Conservation (phyloP, 2,113 vertebrate genomes). For the Scartelaos histophorus region DNA sequence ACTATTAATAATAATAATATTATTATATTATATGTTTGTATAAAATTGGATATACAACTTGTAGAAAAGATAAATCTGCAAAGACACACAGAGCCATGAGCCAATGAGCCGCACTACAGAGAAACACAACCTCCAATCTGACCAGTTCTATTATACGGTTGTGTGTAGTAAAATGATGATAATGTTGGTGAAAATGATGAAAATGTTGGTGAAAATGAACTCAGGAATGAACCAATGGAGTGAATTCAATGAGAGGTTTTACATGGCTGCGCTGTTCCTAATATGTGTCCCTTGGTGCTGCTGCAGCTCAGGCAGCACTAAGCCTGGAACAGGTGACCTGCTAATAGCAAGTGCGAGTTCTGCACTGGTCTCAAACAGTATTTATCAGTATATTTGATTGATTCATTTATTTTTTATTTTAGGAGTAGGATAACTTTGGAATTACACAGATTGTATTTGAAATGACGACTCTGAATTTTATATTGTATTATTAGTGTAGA, state of each 20-base stretch:
- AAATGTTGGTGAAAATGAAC: constrained; percentile 22
- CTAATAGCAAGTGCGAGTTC: neutral
- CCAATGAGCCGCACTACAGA: too few species aligned
- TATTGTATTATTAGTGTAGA: neutral
- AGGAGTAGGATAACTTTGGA: neutral
- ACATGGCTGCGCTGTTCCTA: constrained; percentile 8
- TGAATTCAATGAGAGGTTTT: constrained; percentile 28
- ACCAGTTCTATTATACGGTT: neutral
- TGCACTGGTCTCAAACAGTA: neutral
- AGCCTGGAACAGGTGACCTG: neutral
- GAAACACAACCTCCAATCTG: neutral
- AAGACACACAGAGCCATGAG: too few species aligned
- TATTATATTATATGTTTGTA: too few species aligned
- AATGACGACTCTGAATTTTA: neutral
- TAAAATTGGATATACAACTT: too few species aligned
- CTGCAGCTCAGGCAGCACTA: constrained; percentile 15
- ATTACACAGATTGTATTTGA: neutral
- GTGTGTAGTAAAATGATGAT: constrained; percentile 1
- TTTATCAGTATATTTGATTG: neutral
- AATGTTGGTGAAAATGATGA: constrained; percentile 9
- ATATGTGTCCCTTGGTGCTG: too few species aligned
- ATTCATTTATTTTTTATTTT: neutral
- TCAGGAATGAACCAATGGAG: constrained; percentile 38
- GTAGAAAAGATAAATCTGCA: too few species aligned
- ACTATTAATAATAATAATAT: too few species aligned